A percentile compares a stretch with the other conserved stretches of the same genome.
These are phyloP conservation scores for Ramphastos sulfuratus DNA, from an alignment of 2,113 vertebrate genomes.

Conservation along the genomic window DNA sequence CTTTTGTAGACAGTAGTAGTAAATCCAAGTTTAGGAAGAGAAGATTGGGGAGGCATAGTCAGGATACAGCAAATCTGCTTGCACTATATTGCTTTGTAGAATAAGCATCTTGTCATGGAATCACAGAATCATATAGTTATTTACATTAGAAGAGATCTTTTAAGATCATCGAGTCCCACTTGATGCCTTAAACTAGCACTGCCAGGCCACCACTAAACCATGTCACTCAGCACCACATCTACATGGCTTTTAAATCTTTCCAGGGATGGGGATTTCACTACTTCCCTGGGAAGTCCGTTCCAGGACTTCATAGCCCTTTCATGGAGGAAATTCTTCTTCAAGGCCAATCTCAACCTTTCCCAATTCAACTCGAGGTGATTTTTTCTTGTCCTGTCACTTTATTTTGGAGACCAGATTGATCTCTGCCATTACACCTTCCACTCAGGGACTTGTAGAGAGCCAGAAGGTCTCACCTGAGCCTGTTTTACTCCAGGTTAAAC, in stretches of 20 bases:
- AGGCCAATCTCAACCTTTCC: too few species aligned
- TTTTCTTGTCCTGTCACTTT: too few species aligned
- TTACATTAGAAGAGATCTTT: background rate
- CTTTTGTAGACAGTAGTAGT: background rate
- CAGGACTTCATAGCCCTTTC: background rate
- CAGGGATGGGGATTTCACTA: background rate
- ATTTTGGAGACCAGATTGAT: too few species aligned
- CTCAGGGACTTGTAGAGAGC: too few species aligned
- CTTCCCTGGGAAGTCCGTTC: background rate
- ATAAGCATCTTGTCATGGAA: background rate
- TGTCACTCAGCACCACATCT: background rate
- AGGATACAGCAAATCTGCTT: background rate
- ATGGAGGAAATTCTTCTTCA: too few species aligned
- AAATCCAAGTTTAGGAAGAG: background rate
- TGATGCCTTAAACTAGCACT: background rate
- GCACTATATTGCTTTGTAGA: rapidly evolving
- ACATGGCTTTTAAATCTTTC: rapidly evolving
- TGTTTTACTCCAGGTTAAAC: too few species aligned
- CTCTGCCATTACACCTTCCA: too few species aligned
- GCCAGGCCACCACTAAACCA: background rate
- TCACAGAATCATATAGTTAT: background rate
- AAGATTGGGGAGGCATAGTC: background rate
- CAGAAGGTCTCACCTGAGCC: too few species aligned
- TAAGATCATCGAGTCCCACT: rapidly evolving
- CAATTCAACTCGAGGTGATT: too few species aligned